These are phyloP conservation scores for Hemicentrotus pulcherrimus DNA, from an alignment of 35 echinoderm and acorn worm species.

Conservation along the genomic window DNA sequence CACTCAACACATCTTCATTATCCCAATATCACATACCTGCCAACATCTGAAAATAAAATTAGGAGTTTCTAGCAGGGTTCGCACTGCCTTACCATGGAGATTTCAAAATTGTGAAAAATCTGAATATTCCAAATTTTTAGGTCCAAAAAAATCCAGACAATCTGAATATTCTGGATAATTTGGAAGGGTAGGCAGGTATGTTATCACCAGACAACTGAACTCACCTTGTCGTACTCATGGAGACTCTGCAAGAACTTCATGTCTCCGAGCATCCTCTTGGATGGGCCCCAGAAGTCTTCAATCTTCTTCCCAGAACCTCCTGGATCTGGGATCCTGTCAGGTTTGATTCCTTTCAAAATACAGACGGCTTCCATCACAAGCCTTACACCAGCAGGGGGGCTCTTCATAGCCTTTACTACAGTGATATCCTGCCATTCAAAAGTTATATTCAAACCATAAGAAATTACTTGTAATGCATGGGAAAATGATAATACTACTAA, in stretches of 20 bases:
- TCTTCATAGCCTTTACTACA: slow-evolving; percentile 88
- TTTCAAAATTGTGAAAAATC: no score
- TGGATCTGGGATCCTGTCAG: slow-evolving; percentile 89
- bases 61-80: no score
- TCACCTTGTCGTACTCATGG: slow-evolving; percentile 93
- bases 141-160: no score
- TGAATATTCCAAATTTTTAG: no score
- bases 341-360: slow-evolving; percentile 87
- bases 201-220: neutral
- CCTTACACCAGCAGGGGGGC: slow-evolving; percentile 76
- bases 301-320: slow-evolving; percentile 94
- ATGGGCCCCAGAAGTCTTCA: slow-evolving; percentile 94
- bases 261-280: slow-evolving; percentile 86
- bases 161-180: no score
- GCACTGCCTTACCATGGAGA: no score
- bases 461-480: neutral
- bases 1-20: no score
- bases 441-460: neutral
- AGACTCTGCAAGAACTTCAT: slow-evolving; percentile 97
- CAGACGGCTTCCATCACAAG: slow-evolving; percentile 93
- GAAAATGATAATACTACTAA: no score
- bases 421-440: slow-evolving; percentile 65
- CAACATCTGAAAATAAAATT: no score
- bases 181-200: no score
- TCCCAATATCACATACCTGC: no score